Percentiles rank a stretch among this genome's conserved stretches.
These are phyloP conservation scores for Agriopis aurantiaria DNA, from an alignment of 2,888 invertebrate species.

Conservation along the genomic window DNA sequence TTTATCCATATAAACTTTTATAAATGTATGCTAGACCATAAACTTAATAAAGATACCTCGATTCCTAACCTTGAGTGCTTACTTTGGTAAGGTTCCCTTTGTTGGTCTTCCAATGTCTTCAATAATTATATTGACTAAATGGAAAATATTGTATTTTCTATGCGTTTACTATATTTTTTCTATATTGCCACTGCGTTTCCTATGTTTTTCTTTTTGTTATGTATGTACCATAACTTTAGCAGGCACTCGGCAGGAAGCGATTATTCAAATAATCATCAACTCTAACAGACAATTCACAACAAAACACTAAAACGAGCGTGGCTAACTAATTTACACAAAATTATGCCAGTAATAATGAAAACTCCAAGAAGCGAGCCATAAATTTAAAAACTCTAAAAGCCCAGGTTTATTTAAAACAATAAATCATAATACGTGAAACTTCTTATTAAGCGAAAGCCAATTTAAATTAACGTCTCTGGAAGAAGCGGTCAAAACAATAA, in stretches of 20 bases:
- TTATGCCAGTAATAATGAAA: conserved; percentile 29
- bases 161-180: too few relatives aligned
- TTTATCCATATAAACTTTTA: neutral
- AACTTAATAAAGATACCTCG: too few relatives aligned
- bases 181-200: too few relatives aligned
- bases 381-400: conserved; percentile 40
- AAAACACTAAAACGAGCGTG: conserved; percentile 7
- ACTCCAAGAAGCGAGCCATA: conserved; percentile 31
- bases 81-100: too few relatives aligned
- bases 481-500: conserved; percentile 62
- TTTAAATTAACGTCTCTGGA: conserved; percentile 72
- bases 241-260: neutral
- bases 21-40: neutral
- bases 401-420: conserved; percentile 53
- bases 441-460: conserved; percentile 74
- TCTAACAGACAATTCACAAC: neutral
- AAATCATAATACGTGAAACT: conserved; percentile 73
- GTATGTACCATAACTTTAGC: too few relatives aligned
- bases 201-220: too few relatives aligned
- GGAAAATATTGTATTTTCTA: too few relatives aligned
- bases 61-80: too few relatives aligned
- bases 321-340: conserved; percentile 16
- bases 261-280: neutral
- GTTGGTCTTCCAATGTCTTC: neutral
- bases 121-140: neutral